Evolutionary conservation across 2,113 vertebrate species (phyloP).

Genomic region (Planiliza haematocheilus): DNA sequence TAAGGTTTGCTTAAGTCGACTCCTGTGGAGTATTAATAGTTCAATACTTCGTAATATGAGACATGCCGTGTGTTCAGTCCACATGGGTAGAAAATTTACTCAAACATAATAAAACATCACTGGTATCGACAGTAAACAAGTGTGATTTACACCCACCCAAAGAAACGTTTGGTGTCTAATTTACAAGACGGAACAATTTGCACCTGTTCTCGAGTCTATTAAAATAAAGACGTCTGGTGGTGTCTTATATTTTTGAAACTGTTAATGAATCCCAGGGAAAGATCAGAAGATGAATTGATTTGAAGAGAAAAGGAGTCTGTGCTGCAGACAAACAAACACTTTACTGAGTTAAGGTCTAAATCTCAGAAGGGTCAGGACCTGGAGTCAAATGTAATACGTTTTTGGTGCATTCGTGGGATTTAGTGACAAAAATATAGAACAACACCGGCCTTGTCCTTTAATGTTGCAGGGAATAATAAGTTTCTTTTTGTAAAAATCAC

Average conservation of each 20-base stretch:
- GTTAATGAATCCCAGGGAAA: slow-evolving; percentile 33
- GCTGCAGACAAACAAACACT: too few relatives aligned
- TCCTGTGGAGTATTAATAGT: slow-evolving; percentile 9
- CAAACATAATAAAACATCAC: slow-evolving; percentile 17
- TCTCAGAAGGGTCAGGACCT: too few relatives aligned
- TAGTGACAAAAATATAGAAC: neutral
- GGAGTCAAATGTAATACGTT: neutral
- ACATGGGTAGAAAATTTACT: slow-evolving; percentile 12
- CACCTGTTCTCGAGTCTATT: slow-evolving; percentile 2
- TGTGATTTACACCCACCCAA: slow-evolving; percentile 31
- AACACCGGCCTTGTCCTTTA: neutral
- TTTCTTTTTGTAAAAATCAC: neutral
- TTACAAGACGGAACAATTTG: slow-evolving; percentile 18
- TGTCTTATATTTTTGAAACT: neutral
- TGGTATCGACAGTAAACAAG: slow-evolving; percentile 43
- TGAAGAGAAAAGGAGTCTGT: too few relatives aligned
- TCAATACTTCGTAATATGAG: slow-evolving; percentile 21
- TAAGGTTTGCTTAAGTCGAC: neutral
- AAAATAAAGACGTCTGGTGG: neutral
- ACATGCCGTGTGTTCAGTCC: slow-evolving; percentile 20
- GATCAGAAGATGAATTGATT: too few relatives aligned
- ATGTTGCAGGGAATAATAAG: neutral
- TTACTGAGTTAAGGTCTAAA: too few relatives aligned
- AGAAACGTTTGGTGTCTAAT: slow-evolving; percentile 11
- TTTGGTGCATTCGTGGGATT: slow-evolving; percentile 20